Evolutionary conservation across 1,140 invertebrate genomes (phyloP), one percentile per base, ranked within the genome.

Genomic region (Pinna nobilis): DNA sequence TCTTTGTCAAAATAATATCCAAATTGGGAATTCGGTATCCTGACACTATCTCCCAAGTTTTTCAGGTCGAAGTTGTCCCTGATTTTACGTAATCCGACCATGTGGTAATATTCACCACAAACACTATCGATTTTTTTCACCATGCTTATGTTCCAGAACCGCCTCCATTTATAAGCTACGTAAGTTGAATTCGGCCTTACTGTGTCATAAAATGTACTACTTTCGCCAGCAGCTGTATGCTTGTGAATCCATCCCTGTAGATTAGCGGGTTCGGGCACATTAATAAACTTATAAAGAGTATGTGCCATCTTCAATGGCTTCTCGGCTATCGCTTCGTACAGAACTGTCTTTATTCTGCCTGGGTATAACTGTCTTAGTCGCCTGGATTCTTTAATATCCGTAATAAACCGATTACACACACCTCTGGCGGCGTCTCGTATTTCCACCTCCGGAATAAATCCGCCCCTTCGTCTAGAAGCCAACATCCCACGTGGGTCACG

Each of bases 401-500:
- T 25, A n/a, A 41, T 20, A 13, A 75, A 33, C n/a, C 23, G 7
- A 49, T 49, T 28, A 70, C 73, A 75, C 7, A 59, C 23, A n/a
- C 51, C 47, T 50, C 37, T 64, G 2, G 72, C 28, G 28, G 63
- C 49, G 0, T 30, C 23, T 41, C 23, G 3, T 13, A 65, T 23
- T 13, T 65, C 20, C 2, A 47, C 59, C 30, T 68, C 37, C 3
- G 30, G n/a, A 4, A 75, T 1, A 47, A 70, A 75, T 3, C 50
- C 37, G 1, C 73, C 73, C 6, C 39, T 41, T 41, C 41, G 69
- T 25, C 67, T 30, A 6, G 73, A 75, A 9, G 47, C n/a, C 25
- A 64, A 63, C n/a, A 61, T 50, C n/a, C 73, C 73, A 33, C 73
- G 60, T 49, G 73, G 73, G 35, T 75, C 73, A 13, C 73, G 60